Conservation (phyloP, 2,888 invertebrate genomes). For the Agonopterix heracliana region DNA sequence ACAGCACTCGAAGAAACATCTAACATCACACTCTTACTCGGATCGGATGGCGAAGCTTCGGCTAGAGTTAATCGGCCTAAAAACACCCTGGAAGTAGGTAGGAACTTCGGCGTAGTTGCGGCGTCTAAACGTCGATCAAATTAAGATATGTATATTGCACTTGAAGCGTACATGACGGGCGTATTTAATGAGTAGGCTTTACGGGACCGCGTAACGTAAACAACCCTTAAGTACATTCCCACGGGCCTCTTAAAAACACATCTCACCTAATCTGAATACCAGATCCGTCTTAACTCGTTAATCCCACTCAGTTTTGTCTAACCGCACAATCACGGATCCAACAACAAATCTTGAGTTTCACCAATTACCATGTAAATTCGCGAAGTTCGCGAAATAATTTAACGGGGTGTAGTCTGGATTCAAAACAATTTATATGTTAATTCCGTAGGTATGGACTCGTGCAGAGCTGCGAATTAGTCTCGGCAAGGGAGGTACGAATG, state of each 20-base stretch:
- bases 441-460: conserved; percentile 61
- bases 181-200: too few species aligned
- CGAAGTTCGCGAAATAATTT: conserved; percentile 74
- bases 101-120: too few species aligned
- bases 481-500: conserved; percentile 1
- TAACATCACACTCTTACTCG: too few species aligned
- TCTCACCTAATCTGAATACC: conserved; percentile 43
- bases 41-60: too few species aligned
- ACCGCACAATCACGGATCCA: conserved; percentile 65
- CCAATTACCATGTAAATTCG: conserved; percentile 75
- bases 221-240: background rate
- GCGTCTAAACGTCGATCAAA: too few species aligned
- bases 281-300: conserved; percentile 50
- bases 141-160: too few species aligned
- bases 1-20: too few species aligned
- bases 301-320: conserved; percentile 54
- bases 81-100: too few species aligned
- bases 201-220: too few species aligned
- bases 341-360: conserved; percentile 75
- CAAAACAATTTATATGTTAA: conserved; percentile 76
- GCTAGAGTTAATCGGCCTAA: too few species aligned
- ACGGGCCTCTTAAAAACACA: conserved; percentile 22
- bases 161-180: too few species aligned
- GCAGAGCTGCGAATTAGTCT: conserved; percentile 29
- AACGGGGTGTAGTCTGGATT: conserved; percentile 69